Percentiles rank a stretch among this genome's conserved stretches.
These are phyloP conservation scores for Lasiommata megera DNA, from an alignment of 2,888 invertebrate species.

Conservation along the genomic window DNA sequence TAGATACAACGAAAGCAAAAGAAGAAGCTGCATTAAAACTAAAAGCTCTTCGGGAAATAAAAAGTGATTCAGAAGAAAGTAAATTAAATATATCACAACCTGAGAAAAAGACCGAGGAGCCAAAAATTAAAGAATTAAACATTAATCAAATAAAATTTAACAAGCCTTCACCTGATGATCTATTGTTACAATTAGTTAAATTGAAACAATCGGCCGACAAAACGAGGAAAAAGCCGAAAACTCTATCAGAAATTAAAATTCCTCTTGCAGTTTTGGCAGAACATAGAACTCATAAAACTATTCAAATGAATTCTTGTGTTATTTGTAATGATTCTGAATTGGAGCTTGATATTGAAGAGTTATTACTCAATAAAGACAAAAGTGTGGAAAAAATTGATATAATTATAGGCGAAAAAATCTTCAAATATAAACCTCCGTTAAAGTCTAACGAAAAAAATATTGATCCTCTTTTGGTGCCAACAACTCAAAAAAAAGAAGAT, in stretches of 20 bases:
- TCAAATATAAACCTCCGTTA: slow-evolving; percentile 40
- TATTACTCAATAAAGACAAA: slow-evolving; percentile 30
- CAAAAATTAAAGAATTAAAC: slow-evolving; percentile 38
- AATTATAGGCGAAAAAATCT: slow-evolving; percentile 52
- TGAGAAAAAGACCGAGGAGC: slow-evolving; percentile 27
- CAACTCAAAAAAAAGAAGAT: slow-evolving; percentile 34
- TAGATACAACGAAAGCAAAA: slow-evolving; percentile 20
- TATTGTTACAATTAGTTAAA: slow-evolving; percentile 44
- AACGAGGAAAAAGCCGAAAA: slow-evolving; percentile 17
- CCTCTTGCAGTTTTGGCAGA: slow-evolving; percentile 16
- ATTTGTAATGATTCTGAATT: slow-evolving; percentile 44
- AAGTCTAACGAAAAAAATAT: slow-evolving; percentile 31
- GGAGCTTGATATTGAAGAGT: slow-evolving; percentile 40
- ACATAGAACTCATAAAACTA: slow-evolving; percentile 28
- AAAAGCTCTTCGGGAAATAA: slow-evolving; percentile 21
- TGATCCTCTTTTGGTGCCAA: slow-evolving; percentile 42
- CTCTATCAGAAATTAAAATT: slow-evolving; percentile 31
- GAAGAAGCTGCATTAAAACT: slow-evolving; percentile 24
- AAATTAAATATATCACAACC: slow-evolving; percentile 18
- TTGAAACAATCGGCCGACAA: slow-evolving; percentile 38
- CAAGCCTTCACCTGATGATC: slow-evolving; percentile 39
- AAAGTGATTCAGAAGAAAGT: background rate
- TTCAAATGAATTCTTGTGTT: slow-evolving; percentile 29
- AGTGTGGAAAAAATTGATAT: slow-evolving; percentile 38
- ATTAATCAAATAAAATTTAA: slow-evolving; percentile 40